Base-by-base conservation (phyloP, 2,113 vertebrate genomes). In the Labeo rohita region DNA sequence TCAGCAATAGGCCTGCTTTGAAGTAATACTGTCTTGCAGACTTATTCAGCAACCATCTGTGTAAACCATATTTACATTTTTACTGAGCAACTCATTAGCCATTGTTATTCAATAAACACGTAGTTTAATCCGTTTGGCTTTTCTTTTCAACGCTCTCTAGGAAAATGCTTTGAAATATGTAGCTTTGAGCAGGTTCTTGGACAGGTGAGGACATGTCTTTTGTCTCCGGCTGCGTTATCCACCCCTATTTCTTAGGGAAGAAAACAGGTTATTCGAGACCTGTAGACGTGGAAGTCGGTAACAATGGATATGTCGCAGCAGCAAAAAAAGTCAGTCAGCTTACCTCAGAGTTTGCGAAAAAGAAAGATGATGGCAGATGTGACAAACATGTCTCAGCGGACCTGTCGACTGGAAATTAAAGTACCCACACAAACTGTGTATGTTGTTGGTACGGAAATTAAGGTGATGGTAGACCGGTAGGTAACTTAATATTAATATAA, bases 391-490 rank as follows among this genome's bases (percentile, higher is more conserved):
- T 80, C 45, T 50, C 66, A 85, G 11, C 85, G 92, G 8, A 94
- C 91, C 8, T 84, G 83, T 70, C 91, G 91, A 3, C 85, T 95
- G 13, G 86, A 91, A 21, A 12, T 80, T 1, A 2, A 56, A 6
- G 39, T 3, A 0, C 2, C 72, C 0, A 72, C 54, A 9, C n/a
- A 6, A 2, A 9, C 77, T 12, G 6, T 94, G 8, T 80, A 88
- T 56, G 90, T 94, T 3, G 8, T 90, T 3, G 93, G 94, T 5
- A 90, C 92, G 0, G 18, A 83, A 49, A 28, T 94, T 63, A 91
- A 91, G 73, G 86, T 84, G 6, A 88, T 89, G 84, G 63, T 94
- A 50, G 43, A 52, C 91, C 93, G 91, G 92, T 94, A 86, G 49
- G 63, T 59, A 72, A 34, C 34, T 21, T 36, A 36, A 39, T 11